Evolutionary conservation across 2,888 invertebrate genomes (phyloP).

Genomic region (Lymantria monacha): DNA sequence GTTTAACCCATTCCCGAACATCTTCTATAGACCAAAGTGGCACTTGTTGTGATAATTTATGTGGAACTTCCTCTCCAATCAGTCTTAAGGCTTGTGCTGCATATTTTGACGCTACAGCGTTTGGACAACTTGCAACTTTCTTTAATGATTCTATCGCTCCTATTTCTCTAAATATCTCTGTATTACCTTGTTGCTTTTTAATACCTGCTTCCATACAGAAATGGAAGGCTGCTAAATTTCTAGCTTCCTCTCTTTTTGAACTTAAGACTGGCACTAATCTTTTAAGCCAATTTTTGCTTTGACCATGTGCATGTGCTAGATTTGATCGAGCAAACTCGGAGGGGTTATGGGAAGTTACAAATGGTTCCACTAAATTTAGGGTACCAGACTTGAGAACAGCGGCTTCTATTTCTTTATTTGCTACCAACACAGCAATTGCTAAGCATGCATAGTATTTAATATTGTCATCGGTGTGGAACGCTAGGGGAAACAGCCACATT

Average conservation of each 20-base stretch:
- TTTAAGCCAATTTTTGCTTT: slow-evolving; percentile 97
- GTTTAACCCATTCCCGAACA: slow-evolving; percentile 98
- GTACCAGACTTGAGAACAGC: slow-evolving; percentile 98
- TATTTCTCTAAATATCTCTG: slow-evolving; percentile 95
- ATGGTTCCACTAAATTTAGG: slow-evolving; percentile 97
- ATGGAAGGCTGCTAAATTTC: slow-evolving; percentile 98
- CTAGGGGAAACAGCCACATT: slow-evolving; percentile 98
- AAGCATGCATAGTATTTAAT: slow-evolving; percentile 99
- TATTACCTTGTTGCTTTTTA: slow-evolving; percentile 95
- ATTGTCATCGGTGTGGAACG: slow-evolving; percentile 97
- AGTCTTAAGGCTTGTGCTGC: slow-evolving; percentile 95
- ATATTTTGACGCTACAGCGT: slow-evolving; percentile 98
- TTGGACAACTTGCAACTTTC: slow-evolving; percentile 98
- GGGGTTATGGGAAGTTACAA: slow-evolving; percentile 96
- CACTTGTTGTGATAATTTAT: slow-evolving; percentile 98
- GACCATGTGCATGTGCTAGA: slow-evolving; percentile 96
- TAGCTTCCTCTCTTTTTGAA: slow-evolving; percentile 97
- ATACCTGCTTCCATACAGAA: slow-evolving; percentile 99
- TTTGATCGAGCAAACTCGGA: slow-evolving; percentile 96
- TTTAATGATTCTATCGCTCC: slow-evolving; percentile 97
- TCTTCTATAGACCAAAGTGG: slow-evolving; percentile 98
- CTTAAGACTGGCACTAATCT: slow-evolving; percentile 96
- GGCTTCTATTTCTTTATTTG: slow-evolving; percentile 98
- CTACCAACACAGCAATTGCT: slow-evolving; percentile 97
- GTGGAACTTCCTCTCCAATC: slow-evolving; percentile 98